Evolutionary conservation across 2,797 vertebrate species (phyloP), one percentile per base, ranked within the genome.

Genomic region (Pteronotus mesoamericanus): DNA sequence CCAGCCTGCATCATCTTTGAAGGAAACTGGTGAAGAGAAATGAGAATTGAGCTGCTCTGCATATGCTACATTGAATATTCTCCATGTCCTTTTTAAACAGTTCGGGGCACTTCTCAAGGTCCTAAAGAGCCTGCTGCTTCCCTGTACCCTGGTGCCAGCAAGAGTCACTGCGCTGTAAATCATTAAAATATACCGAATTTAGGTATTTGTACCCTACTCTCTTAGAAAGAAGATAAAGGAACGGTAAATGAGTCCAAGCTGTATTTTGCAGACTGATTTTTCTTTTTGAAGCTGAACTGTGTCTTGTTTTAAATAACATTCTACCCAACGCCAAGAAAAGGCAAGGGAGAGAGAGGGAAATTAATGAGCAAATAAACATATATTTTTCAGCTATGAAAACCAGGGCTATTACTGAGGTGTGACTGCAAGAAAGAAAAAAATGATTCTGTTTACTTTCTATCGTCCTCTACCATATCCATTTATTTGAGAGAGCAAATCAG

Each of bases 401-500:
- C 74, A 89, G 84, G 78, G 83, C 86, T 98, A 89, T 96, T 96
- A 97, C 71, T 48, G 92, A 98, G 96, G 96, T 72, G 4, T 0
- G 24, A 96, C 84, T 96, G 94, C 89, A 97, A 96, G 97, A 90
- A 79, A 97, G 97, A 96, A 97, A 93, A 96, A 98, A 95, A 97
- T 93, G 97, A 97, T 96, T 97, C 97, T 97, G 95, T 96, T 98
- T 97, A 97, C 97, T 98, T 97, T 97, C 94, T 91, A 53, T 86
- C 94, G 89, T 96, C 96, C 96, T 97, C 98, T 98, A 98, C 96
- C 98, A 98, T 96, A 98, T 98, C 97, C 98, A 97, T 98, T 98
- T 98, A 98, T 98, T 97, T 97, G 97, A 97, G 96, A 98, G 79
- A 98, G 96, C 96, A 98, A 98, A 98, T 98, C 97, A 97, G 97